phyloP scores from a whole-genome alignment of 2,888 invertebrate genomes.

The Chirona hameri region DNA sequence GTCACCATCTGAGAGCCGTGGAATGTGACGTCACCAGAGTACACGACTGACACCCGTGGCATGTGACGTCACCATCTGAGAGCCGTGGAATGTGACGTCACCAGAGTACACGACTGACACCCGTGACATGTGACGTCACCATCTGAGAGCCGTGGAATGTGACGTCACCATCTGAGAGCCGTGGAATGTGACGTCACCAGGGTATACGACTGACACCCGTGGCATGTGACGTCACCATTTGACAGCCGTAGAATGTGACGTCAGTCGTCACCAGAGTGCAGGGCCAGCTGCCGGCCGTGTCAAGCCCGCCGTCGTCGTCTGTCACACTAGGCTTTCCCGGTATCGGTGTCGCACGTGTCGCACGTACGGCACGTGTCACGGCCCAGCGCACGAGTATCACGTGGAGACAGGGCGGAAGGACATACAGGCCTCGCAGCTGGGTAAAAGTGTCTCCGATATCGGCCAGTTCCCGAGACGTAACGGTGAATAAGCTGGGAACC shows the following conservation, averaged over 20 bases:
- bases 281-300: not conserved
- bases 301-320: too few relatives aligned
- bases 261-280: not conserved
- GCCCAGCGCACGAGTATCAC: not conserved
- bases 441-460: too few relatives aligned
- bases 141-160: not conserved
- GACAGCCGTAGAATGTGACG: not conserved
- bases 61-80: not conserved
- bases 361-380: constrained; percentile 1
- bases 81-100: not conserved
- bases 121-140: too few relatives aligned
- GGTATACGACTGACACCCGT: not conserved
- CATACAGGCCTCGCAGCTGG: too few relatives aligned
- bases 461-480: too few relatives aligned
- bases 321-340: too few relatives aligned
- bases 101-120: not conserved
- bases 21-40: too few relatives aligned
- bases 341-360: not conserved
- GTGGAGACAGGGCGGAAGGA: not conserved
- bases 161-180: not conserved
- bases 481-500: too few relatives aligned
- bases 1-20: not conserved
- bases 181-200: too few relatives aligned
- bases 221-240: not conserved
- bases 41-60: not conserved